phyloP scores from a whole-genome alignment of 2,797 vertebrate species.

The Catamblyrhynchus diadema region DNA sequence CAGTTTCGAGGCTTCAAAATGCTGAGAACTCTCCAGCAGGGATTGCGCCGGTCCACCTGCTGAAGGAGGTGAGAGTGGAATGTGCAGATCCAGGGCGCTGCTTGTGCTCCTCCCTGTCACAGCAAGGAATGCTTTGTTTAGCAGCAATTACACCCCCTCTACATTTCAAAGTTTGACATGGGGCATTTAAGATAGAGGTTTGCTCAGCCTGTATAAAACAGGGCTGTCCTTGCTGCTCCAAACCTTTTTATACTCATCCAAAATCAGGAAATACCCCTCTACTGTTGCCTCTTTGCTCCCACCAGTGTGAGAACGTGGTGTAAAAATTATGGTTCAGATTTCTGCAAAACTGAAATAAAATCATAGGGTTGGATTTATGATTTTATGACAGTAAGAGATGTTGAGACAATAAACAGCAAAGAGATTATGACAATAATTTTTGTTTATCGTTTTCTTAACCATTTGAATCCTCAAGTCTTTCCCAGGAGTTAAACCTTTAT shows the following conservation, averaged over 20 bases:
- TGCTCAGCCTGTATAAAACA: background rate
- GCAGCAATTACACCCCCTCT: background rate
- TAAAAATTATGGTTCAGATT: background rate
- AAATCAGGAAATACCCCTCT: background rate
- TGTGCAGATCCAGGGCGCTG: background rate
- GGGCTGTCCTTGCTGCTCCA: background rate
- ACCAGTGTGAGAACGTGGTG: fast-evolving
- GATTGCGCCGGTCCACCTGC: background rate
- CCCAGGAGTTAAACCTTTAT: background rate
- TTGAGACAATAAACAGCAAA: background rate
- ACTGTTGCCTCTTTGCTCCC: background rate
- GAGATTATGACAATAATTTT: background rate
- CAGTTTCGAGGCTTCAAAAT: background rate
- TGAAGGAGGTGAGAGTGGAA: background rate
- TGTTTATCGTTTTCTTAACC: background rate
- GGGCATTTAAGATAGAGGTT: background rate
- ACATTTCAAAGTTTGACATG: background rate
- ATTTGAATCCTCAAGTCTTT: background rate
- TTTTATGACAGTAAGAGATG: background rate
- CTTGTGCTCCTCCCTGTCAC: background rate
- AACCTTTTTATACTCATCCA: background rate
- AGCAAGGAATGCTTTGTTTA: background rate
- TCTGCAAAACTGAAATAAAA: background rate
- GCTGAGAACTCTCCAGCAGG: background rate
- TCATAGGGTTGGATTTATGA: background rate